Evolutionary conservation across 1,140 invertebrate species (phyloP).

Genomic region (Zophobas morio): DNA sequence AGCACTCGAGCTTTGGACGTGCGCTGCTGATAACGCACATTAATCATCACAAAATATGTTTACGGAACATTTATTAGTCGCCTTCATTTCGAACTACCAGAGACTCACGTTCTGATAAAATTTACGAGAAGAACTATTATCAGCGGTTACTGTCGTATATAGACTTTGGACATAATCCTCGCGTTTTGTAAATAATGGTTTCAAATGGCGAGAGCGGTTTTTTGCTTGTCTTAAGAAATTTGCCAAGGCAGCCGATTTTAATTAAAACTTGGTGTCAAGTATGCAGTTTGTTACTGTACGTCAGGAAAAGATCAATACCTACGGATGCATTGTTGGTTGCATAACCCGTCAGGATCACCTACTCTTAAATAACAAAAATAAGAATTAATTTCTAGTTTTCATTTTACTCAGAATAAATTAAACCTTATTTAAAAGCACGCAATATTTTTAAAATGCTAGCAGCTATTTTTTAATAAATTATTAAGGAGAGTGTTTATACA

Average conservation of each 20-base stretch:
- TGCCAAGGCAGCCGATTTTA: background rate
- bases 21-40: slow-evolving; percentile 34
- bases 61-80: slow-evolving; percentile 27
- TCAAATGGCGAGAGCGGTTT: slow-evolving; percentile 13
- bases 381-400: too few relatives aligned
- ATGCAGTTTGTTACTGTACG: slow-evolving; percentile 8
- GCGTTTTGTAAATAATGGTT: background rate
- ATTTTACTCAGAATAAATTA: too few relatives aligned
- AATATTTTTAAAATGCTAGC: too few relatives aligned
- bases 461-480: too few relatives aligned
- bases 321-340: slow-evolving; percentile 13
- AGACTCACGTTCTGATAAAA: slow-evolving; percentile 19
- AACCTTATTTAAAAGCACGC: too few relatives aligned
- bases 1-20: slow-evolving; percentile 16
- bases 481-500: too few relatives aligned
- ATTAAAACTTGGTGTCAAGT: slow-evolving; percentile 14
- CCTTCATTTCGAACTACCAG: slow-evolving; percentile 17
- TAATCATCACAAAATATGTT: slow-evolving; percentile 44
- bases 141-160: background rate
- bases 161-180: slow-evolving; percentile 3
- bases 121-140: slow-evolving; percentile 15
- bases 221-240: background rate
- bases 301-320: slow-evolving; percentile 6
- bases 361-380: background rate
- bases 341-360: background rate